Conservation (phyloP, 2,888 invertebrate genomes). For the Desoria tigrina region DNA sequence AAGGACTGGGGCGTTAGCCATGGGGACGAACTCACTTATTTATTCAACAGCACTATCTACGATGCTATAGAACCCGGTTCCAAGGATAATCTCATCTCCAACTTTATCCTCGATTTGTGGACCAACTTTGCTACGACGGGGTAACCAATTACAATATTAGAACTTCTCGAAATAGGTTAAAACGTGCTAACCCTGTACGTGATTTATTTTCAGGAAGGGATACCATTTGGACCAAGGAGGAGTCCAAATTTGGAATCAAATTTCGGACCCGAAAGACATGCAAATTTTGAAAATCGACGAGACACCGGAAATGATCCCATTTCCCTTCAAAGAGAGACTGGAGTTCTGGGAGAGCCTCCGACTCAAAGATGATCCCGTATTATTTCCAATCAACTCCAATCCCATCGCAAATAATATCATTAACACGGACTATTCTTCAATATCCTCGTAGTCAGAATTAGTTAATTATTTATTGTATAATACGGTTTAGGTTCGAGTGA, state of each 20-base stretch:
- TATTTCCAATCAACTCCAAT: not conserved
- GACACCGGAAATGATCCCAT: conserved; percentile 2
- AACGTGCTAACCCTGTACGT: not conserved
- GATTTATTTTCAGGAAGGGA: conserved; percentile 3
- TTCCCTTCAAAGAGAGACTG: conserved; percentile 16
- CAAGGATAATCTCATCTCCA: not conserved
- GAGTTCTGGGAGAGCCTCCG: conserved; percentile 14
- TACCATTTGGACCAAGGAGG: not conserved
- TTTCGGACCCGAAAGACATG: conserved; percentile 1
- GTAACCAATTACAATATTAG: not conserved
- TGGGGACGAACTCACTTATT: conserved; percentile 7
- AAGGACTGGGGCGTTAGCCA: conserved; percentile 19
- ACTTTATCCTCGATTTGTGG: conserved; percentile 6
- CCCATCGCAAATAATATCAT: too few relatives aligned
- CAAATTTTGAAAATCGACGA: conserved; percentile 15
- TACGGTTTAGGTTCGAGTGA: too few relatives aligned
- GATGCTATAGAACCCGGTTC: not conserved
- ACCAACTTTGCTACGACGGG: conserved; percentile 14
- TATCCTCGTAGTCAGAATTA: too few relatives aligned
- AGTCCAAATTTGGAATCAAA: too few relatives aligned
- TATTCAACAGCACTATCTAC: conserved; percentile 10
- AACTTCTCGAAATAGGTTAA: not conserved
- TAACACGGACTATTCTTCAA: too few relatives aligned
- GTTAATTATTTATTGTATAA: too few relatives aligned
- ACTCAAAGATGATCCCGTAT: conserved; percentile 12